phyloP scores from a whole-genome alignment of 1,140 invertebrate species.

The Rhagoletis zephyria region DNA sequence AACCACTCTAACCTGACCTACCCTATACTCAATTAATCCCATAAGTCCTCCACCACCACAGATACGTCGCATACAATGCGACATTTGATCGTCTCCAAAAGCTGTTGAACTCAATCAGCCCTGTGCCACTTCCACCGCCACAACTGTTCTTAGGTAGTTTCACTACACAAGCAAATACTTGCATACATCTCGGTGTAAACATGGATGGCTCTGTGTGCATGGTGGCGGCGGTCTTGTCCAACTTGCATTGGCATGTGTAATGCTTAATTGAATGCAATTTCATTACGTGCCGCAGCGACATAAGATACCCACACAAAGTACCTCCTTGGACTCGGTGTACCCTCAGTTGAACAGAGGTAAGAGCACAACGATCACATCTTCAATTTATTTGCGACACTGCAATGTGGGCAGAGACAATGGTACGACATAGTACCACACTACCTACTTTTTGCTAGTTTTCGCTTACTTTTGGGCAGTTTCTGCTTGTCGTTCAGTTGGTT shows the following conservation, averaged over 20 bases:
- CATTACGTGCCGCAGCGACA: slow-evolving; percentile 39
- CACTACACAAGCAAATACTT: neutral
- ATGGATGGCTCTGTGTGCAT: too few species aligned
- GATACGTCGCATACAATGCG: neutral
- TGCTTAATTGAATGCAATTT: slow-evolving; percentile 56
- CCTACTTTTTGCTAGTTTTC: neutral
- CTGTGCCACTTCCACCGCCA: neutral
- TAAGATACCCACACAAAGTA: too few species aligned
- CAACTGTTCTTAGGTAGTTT: neutral
- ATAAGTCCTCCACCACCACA: neutral
- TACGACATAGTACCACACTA: neutral
- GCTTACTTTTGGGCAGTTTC: slow-evolving; percentile 26
- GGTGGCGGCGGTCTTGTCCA: too few species aligned
- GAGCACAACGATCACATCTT: neutral
- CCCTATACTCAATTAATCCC: too few species aligned
- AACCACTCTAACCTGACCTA: too few species aligned
- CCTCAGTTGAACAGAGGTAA: neutral
- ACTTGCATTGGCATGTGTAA: slow-evolving; percentile 48
- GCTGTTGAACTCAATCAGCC: neutral
- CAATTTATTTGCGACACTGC: slow-evolving; percentile 20
- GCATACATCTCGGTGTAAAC: neutral
- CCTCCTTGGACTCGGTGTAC: too few species aligned
- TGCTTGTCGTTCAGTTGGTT: slow-evolving; percentile 4
- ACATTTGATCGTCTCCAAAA: neutral
- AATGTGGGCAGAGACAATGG: neutral